phyloP scores from a whole-genome alignment of 2,797 vertebrate species.

The Schizopygopsis pylzovi region DNA sequence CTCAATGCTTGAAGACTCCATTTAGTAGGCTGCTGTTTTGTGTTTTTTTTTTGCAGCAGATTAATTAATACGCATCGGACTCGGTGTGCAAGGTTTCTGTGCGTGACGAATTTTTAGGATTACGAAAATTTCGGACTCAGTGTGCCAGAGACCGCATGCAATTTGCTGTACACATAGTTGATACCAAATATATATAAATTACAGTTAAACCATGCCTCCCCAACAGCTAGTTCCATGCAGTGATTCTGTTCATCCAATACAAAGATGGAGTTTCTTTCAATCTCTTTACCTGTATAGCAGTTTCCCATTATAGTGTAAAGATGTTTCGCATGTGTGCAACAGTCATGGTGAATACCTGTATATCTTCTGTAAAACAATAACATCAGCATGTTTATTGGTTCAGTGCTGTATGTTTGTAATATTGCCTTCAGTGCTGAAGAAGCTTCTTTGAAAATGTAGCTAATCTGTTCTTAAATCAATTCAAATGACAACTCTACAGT shows the following conservation, averaged over 20 bases:
- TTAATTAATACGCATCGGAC: no score
- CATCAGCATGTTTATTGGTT: neutral
- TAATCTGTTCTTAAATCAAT: neutral
- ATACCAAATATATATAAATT: neutral
- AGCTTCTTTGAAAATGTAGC: neutral
- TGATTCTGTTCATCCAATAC: constrained; percentile 5
- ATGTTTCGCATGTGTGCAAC: constrained; percentile 21
- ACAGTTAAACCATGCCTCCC: neutral
- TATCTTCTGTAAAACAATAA: constrained; percentile 8
- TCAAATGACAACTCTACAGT: neutral
- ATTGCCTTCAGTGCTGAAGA: neutral
- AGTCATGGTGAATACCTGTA: neutral
- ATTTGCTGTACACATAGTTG: neutral
- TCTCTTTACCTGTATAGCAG: constrained; percentile 3
- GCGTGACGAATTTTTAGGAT: no score
- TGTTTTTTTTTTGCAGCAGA: no score
- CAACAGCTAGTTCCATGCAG: neutral
- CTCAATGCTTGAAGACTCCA: no score
- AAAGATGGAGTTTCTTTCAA: neutral
- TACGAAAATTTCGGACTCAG: no score
- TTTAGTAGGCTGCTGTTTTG: no score
- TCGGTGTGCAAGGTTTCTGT: no score
- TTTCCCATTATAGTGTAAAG: constrained; percentile 5
- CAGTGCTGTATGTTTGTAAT: neutral
- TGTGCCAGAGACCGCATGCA: neutral